These are phyloP conservation scores for Heterotilapia buettikoferi DNA, from an alignment of 2,113 vertebrate genomes.

Conservation along the genomic window DNA sequence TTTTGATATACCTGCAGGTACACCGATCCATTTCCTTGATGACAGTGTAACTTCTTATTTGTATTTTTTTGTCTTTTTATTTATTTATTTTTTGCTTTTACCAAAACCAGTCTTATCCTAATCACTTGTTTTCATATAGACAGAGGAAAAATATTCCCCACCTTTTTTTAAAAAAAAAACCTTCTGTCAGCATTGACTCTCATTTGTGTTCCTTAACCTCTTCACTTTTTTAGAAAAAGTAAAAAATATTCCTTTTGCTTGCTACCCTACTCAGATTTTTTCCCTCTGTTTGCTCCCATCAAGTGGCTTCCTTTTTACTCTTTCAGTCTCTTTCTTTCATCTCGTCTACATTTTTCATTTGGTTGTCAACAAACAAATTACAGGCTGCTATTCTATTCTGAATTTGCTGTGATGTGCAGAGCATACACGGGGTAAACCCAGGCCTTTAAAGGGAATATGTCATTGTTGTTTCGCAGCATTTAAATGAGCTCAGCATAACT, in stretches of 20 bases:
- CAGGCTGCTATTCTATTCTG: background rate
- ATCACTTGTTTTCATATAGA: background rate
- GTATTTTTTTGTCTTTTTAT: background rate
- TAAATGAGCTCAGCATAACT: background rate
- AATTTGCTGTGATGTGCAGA: background rate
- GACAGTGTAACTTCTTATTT: background rate
- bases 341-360: constrained; percentile 10
- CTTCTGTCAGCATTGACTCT: background rate
- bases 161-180: fast-evolving
- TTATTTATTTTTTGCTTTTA: background rate
- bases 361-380: constrained; percentile 19
- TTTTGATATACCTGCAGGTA: background rate
- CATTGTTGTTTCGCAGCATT: constrained; percentile 17
- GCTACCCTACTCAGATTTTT: background rate
- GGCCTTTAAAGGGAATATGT: background rate
- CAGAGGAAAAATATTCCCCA: background rate
- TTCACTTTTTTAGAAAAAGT: background rate
- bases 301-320: background rate
- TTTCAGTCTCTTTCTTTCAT: background rate
- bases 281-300: background rate
- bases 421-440: background rate
- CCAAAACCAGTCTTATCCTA: background rate
- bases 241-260: background rate
- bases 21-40: background rate
- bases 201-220: background rate